A percentile compares a stretch with the other conserved stretches of the same genome.
Evolutionary conservation across 2,797 vertebrate species (phyloP).

Genomic region (Oreochromis grahami): DNA sequence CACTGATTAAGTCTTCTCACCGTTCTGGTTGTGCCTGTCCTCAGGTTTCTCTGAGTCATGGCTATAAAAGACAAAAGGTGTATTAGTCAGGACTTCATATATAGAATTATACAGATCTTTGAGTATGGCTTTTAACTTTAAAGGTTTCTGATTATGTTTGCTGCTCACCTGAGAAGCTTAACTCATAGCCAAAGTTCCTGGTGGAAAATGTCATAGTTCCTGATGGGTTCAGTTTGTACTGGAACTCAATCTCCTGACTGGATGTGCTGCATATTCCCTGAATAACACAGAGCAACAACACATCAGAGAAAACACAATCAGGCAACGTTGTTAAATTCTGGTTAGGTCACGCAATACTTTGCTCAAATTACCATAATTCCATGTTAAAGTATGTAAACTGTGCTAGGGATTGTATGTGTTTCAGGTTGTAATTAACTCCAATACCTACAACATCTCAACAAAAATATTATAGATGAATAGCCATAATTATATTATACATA

Average conservation of each 20-base stretch:
- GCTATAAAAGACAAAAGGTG: conserved; percentile 34
- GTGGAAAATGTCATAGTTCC: conserved; percentile 38
- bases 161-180: conserved; percentile 60
- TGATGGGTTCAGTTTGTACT: conserved; percentile 49
- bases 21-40: conserved; percentile 42
- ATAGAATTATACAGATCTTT: background rate
- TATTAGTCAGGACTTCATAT: background rate
- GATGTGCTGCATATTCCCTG: conserved; percentile 52
- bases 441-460: background rate
- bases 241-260: conserved; percentile 64
- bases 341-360: background rate
- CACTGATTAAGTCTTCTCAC: conserved; percentile 45
- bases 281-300: background rate
- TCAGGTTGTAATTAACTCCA: background rate
- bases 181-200: conserved; percentile 34
- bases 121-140: background rate
- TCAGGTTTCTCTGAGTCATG: conserved; percentile 69
- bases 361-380: background rate
- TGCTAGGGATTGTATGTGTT: background rate
- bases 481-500: background rate
- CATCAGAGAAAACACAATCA: background rate
- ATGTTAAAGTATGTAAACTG: background rate
- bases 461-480: background rate
- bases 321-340: background rate
- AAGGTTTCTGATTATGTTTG: background rate